Evolutionary conservation across 2,797 vertebrate species (phyloP).

Genomic region (Pelodytes ibericus): DNA sequence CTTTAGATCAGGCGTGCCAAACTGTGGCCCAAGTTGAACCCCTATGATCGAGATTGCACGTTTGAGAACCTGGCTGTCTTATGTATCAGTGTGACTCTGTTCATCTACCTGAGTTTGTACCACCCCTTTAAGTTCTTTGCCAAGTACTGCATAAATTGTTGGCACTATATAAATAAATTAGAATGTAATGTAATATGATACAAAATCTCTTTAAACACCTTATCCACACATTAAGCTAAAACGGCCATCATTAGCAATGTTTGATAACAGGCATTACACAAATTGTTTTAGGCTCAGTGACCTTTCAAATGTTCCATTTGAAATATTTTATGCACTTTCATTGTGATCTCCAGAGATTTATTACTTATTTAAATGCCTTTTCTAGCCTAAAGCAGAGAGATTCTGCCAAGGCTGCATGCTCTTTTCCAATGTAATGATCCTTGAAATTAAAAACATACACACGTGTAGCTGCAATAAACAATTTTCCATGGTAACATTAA

Average conservation of each 20-base stretch:
- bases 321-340: slow-evolving; percentile 51
- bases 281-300: slow-evolving; percentile 43
- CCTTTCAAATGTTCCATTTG: slow-evolving; percentile 56
- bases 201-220: background rate
- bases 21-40: no score
- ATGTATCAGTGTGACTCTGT: no score
- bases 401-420: slow-evolving; percentile 45
- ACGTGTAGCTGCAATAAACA: slow-evolving; percentile 60
- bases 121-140: no score
- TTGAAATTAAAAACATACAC: slow-evolving; percentile 69
- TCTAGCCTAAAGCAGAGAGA: slow-evolving; percentile 45
- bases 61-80: no score
- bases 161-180: no score
- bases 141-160: no score
- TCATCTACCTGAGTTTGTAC: no score
- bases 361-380: slow-evolving; percentile 36
- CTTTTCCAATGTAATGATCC: slow-evolving; percentile 64
- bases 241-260: slow-evolving; percentile 23
- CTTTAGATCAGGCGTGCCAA: no score
- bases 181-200: no score
- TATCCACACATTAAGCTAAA: slow-evolving; percentile 46
- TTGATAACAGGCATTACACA: slow-evolving; percentile 48
- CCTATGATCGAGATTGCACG: no score
- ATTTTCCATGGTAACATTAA: slow-evolving; percentile 54
- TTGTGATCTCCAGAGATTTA: slow-evolving; percentile 51